A percentile compares a stretch with the other conserved stretches of the same genome.
These are phyloP conservation scores for Campaea margaritaria DNA, from an alignment of 2,888 invertebrate species.

Conservation along the genomic window DNA sequence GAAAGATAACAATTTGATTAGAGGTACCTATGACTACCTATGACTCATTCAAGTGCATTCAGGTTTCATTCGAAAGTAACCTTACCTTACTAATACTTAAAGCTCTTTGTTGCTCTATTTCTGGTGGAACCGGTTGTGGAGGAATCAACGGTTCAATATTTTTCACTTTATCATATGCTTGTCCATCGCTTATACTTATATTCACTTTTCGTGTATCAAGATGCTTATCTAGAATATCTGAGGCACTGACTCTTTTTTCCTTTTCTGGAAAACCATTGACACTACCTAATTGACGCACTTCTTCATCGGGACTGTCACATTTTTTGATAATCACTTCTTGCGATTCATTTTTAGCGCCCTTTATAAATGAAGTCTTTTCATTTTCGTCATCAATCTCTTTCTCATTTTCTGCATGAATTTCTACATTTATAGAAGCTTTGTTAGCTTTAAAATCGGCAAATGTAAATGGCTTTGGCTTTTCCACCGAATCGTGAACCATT, in stretches of 20 bases:
- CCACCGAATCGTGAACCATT: slow-evolving; percentile 40
- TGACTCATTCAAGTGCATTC: background rate
- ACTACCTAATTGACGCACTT: slow-evolving; percentile 50
- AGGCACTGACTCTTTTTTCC: slow-evolving; percentile 63
- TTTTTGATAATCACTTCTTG: slow-evolving; percentile 32
- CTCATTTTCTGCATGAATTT: slow-evolving; percentile 47
- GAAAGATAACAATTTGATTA: slow-evolving; percentile 44
- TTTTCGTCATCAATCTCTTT: slow-evolving; percentile 38
- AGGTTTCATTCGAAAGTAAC: slow-evolving; percentile 1
- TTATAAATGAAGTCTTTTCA: slow-evolving; percentile 32
- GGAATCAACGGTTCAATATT: slow-evolving; percentile 79
- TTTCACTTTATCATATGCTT: slow-evolving; percentile 65
- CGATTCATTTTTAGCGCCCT: slow-evolving; percentile 30
- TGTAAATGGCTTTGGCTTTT: slow-evolving; percentile 80
- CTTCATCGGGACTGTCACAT: slow-evolving; percentile 34
- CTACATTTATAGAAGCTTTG: slow-evolving; percentile 52
- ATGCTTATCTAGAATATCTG: slow-evolving; percentile 61
- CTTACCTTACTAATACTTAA: slow-evolving; percentile 92
- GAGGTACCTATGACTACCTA: background rate
- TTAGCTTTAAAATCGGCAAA: slow-evolving; percentile 85
- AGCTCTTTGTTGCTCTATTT: slow-evolving; percentile 93
- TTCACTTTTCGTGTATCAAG: slow-evolving; percentile 70
- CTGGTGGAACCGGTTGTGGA: slow-evolving; percentile 91
- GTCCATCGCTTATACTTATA: slow-evolving; percentile 72
- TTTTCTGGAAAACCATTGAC: slow-evolving; percentile 44